These are phyloP conservation scores for Muraenolepis orangiensis DNA, from an alignment of 2,797 vertebrate species.

Conservation along the genomic window DNA sequence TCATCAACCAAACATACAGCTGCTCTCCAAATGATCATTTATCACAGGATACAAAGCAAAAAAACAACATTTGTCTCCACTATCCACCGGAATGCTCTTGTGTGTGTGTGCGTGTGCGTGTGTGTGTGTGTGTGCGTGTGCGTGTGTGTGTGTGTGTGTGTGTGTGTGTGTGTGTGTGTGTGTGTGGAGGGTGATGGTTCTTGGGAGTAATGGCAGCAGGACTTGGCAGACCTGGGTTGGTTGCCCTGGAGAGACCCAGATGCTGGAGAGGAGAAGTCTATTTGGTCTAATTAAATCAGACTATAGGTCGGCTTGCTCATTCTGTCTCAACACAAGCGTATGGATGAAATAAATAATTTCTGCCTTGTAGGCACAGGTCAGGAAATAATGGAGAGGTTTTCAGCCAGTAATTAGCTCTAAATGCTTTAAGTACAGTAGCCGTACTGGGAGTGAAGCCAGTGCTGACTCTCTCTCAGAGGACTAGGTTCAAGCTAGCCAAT, in stretches of 20 bases:
- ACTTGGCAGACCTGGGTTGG: slow-evolving; percentile 24
- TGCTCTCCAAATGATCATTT: slow-evolving; percentile 56
- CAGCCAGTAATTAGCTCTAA: slow-evolving; percentile 59
- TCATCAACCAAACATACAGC: slow-evolving; percentile 32
- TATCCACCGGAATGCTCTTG: slow-evolving; percentile 1
- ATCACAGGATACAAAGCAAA: slow-evolving; percentile 48
- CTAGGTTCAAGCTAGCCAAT: background rate
- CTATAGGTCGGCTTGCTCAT: slow-evolving; percentile 39
- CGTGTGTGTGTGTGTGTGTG: no score
- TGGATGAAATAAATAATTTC: slow-evolving; percentile 54
- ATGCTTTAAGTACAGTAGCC: slow-evolving; percentile 47
- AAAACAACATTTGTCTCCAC: slow-evolving; percentile 28
- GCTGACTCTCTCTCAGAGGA: background rate
- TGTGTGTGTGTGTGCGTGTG: no score
- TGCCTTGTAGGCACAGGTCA: slow-evolving; percentile 52
- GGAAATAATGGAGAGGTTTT: slow-evolving; percentile 56
- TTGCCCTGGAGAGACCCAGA: slow-evolving; percentile 24
- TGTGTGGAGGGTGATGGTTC: background rate
- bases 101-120: no score
- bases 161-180: no score
- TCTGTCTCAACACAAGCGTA: slow-evolving; percentile 26
- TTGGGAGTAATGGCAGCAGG: background rate
- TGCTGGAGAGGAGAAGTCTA: slow-evolving; percentile 31
- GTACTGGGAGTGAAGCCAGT: slow-evolving; percentile 24
- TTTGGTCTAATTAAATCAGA: slow-evolving; percentile 63